phyloP scores from a whole-genome alignment of 2,888 invertebrate genomes.

The Drosophila robusta region DNA sequence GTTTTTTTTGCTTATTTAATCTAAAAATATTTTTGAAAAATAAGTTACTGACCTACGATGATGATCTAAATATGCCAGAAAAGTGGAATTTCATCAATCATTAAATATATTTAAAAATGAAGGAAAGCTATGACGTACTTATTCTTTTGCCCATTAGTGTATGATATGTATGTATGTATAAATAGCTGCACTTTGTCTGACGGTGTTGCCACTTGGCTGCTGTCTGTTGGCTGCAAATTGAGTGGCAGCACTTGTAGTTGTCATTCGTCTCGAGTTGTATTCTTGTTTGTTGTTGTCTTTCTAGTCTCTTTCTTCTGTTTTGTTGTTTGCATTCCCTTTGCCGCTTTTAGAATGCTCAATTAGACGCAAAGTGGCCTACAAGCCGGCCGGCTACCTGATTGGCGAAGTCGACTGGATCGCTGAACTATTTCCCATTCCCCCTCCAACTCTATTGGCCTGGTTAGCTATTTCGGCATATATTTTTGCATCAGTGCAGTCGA shows the following conservation, averaged over 20 bases:
- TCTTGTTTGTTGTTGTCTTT: conserved; percentile 13
- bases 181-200: conserved; percentile 60
- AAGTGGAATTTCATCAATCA: no score
- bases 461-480: conserved; percentile 45
- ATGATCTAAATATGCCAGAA: no score
- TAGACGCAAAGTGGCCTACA: conserved; percentile 57
- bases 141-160: conserved; percentile 1
- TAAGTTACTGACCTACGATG: no score
- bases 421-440: neutral
- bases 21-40: no score
- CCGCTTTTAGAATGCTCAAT: conserved; percentile 70
- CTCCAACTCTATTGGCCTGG: conserved; percentile 28
- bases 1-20: no score
- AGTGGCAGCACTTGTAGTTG: conserved; percentile 75
- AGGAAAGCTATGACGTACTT: neutral
- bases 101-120: no score
- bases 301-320: conserved; percentile 6
- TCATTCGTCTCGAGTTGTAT: conserved; percentile 52
- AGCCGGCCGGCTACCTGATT: conserved; percentile 43
- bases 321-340: conserved; percentile 48
- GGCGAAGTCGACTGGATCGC: conserved; percentile 21
- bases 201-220: conserved; percentile 75
- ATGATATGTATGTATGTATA: conserved; percentile 12
- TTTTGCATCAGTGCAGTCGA: conserved; percentile 41
- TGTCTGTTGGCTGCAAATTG: conserved; percentile 70